These are phyloP conservation scores for Distichodus sexfasciatus DNA, from an alignment of 2,797 vertebrate species.

Conservation along the genomic window DNA sequence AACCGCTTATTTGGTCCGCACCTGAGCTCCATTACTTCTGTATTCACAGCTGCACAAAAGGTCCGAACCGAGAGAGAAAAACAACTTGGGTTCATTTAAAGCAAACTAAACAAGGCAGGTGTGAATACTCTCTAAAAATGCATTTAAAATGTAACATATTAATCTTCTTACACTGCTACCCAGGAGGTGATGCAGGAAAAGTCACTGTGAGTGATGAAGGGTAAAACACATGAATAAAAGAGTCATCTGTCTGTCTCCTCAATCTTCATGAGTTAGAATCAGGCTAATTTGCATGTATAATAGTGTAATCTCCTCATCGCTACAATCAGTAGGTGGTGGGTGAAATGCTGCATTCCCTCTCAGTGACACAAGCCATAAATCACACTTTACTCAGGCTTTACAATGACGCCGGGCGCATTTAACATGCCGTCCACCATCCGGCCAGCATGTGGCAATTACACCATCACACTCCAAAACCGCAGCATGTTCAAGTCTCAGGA, in stretches of 20 bases:
- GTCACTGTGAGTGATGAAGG: too few species aligned
- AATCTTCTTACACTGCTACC: constrained; percentile 5
- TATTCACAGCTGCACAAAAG: too few species aligned
- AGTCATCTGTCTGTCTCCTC: constrained; percentile 14
- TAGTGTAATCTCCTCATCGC: constrained; percentile 58
- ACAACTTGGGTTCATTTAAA: too few species aligned
- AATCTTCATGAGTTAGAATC: constrained; percentile 45
- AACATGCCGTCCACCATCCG: constrained; percentile 17
- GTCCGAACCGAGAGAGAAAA: too few species aligned
- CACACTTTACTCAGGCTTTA: constrained; percentile 11
- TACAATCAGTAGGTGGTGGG: constrained; percentile 43
- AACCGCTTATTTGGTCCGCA: too few species aligned
- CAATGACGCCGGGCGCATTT: constrained; percentile 23
- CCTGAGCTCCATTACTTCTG: too few species aligned
- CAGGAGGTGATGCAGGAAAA: constrained; percentile 23
- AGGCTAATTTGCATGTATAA: constrained; percentile 41
- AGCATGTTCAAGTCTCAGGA: constrained; percentile 11
- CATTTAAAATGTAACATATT: constrained; percentile 22
- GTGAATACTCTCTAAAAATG: constrained; percentile 18
- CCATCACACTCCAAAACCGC: constrained; percentile 37
- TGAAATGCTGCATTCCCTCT: constrained; percentile 34
- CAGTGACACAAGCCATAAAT: constrained; percentile 33
- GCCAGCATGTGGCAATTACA: constrained; percentile 23
- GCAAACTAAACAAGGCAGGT: too few species aligned
- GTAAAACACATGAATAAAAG: constrained; percentile 50